Base-by-base conservation (phyloP, 2,888 invertebrate genomes). In the Hydraecia micacea region DNA sequence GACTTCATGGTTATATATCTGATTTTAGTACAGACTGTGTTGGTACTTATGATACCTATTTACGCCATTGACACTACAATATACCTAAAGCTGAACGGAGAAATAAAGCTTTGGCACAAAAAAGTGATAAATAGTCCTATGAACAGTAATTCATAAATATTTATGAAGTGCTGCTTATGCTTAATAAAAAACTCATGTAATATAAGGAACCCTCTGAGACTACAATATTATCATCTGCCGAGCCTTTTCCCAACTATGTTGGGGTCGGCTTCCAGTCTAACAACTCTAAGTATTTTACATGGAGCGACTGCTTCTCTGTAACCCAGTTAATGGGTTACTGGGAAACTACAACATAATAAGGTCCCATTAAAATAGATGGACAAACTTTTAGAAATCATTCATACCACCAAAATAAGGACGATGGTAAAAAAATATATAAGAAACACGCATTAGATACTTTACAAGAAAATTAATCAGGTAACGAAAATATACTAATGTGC, bases 1-100 rank as follows among this genome's bases (percentile, higher is more conserved):
- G 70, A 84, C 80, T 84, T 84, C 70, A 74, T 74, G 67, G 67
- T 68, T 74, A 84, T 82, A 68, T 49, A 73, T 73, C 69, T 63
- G 72, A 77, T 81, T 81, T 82, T 63, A 73, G 83, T 62, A 83
- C 46, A 70, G 60, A 66, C 32, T 62, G n/a, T 79, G 46, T 62
- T 67, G 21, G 49, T 80, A 67, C 69, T 46, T 66, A 70, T 36
- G 28, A 52, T 70, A 70, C 42, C 28, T 81, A 81, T 71, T 70
- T 62, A 46, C 58, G 28, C 58, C 15, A 60, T 63, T 42, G 71
- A 72, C 46, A 25, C 32, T 69, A 81, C 42, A 63, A 72, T 72
- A 83, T 69, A n/a, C n/a, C n/a, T n/a, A 49, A 77, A 70, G 8
- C 25, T 1, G 46, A 76, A 80, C 42, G 11, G 13, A 55, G 32